Evolutionary conservation across 2,888 invertebrate genomes (phyloP).

Genomic region (Lithophane ornitopus): DNA sequence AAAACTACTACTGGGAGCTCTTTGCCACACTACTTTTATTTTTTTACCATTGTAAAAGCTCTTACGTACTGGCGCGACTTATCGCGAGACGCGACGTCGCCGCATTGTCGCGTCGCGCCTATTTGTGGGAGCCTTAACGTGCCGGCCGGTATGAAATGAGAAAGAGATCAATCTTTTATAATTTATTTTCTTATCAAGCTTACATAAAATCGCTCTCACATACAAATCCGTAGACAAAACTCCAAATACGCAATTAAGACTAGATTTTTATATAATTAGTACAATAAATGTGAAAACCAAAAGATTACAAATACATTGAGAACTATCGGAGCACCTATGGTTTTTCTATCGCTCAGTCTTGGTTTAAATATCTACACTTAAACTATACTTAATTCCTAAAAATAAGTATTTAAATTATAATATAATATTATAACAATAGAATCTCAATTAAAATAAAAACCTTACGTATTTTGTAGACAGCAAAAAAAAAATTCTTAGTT

Average conservation of each 20-base stretch:
- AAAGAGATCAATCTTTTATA: background rate
- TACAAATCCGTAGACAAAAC: conserved; percentile 47
- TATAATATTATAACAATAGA: conserved; percentile 11
- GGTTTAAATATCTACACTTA: conserved; percentile 58
- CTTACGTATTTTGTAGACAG: conserved; percentile 16
- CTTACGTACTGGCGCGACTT: too few relatives aligned
- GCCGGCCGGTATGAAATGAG: background rate
- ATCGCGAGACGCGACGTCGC: too few relatives aligned
- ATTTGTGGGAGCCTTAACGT: too few relatives aligned
- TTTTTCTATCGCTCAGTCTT: conserved; percentile 67
- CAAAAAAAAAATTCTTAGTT: background rate
- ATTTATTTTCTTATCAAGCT: conserved; percentile 58
- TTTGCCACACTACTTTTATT: background rate
- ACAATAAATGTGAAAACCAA: conserved; percentile 53
- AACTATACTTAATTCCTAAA: conserved; percentile 32
- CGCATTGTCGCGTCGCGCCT: too few relatives aligned
- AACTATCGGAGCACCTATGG: conserved; percentile 64
- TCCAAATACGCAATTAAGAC: conserved; percentile 63
- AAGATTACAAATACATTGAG: conserved; percentile 52
- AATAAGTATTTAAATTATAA: conserved; percentile 23
- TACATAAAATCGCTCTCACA: conserved; percentile 42
- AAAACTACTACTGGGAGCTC: background rate
- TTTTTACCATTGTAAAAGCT: background rate
- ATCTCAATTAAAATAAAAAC: conserved; percentile 26
- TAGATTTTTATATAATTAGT: conserved; percentile 63